phyloP scores from a whole-genome alignment of 2,888 invertebrate genomes.

The Bhutanitis thaidina region DNA sequence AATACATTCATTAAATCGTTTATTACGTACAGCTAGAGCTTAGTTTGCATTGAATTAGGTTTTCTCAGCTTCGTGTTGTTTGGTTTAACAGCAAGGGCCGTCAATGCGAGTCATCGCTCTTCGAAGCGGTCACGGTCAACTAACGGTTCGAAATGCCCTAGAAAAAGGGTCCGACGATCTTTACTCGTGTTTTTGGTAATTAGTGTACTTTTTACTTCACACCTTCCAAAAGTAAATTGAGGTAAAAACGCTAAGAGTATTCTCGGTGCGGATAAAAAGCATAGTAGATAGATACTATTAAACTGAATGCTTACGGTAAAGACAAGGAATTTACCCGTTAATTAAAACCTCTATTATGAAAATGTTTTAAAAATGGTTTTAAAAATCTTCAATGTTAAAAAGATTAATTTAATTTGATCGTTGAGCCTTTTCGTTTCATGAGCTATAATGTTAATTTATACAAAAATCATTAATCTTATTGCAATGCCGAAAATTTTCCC shows the following conservation, averaged over 20 bases:
- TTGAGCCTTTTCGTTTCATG: too few relatives aligned
- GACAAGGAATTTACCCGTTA: too few relatives aligned
- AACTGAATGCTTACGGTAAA: background rate
- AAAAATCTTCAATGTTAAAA: too few relatives aligned
- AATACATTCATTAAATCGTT: background rate
- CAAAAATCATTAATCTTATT: too few relatives aligned
- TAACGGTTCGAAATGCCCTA: constrained; percentile 67
- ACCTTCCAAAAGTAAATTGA: background rate
- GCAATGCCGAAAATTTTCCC: too few relatives aligned
- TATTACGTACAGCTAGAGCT: background rate
- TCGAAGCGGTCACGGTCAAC: constrained; percentile 63
- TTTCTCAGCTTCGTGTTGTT: constrained; percentile 18
- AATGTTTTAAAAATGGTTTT: too few relatives aligned
- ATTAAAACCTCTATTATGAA: too few relatives aligned
- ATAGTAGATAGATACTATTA: background rate
- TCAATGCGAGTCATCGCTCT: constrained; percentile 48
- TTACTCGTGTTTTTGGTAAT: constrained; percentile 23
- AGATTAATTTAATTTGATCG: too few relatives aligned
- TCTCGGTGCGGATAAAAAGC: background rate
- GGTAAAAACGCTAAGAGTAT: background rate
- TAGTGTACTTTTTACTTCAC: background rate
- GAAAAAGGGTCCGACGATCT: constrained; percentile 49
- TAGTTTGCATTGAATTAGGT: background rate
- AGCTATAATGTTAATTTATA: too few relatives aligned
- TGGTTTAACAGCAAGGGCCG: constrained; percentile 25